phyloP scores from a whole-genome alignment of 92 coral and sea anemone species.

The Porites cylindrica region DNA sequence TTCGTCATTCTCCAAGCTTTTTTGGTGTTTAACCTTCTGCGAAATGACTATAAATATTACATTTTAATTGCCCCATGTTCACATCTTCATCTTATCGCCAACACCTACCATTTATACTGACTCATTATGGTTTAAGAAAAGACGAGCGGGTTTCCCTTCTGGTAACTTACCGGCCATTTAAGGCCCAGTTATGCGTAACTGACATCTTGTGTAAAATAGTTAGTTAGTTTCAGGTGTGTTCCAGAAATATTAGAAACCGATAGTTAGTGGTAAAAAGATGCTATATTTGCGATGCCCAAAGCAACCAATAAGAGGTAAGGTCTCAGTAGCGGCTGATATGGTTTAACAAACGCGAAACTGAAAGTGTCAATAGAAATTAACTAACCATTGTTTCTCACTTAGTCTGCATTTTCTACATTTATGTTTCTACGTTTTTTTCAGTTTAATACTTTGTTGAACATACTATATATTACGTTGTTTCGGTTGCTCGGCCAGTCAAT shows the following conservation, averaged over 20 bases:
- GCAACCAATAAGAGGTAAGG: neutral
- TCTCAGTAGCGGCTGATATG: neutral
- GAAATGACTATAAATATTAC: no score
- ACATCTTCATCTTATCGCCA: no score
- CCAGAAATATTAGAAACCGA: neutral
- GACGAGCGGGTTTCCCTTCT: no score
- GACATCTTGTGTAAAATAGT: no score
- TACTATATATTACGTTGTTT: neutral
- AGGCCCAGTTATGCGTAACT: no score
- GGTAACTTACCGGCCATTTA: no score
- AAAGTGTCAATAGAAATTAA: neutral
- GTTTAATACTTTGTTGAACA: neutral
- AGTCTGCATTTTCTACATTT: conserved; percentile 1
- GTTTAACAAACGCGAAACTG: neutral
- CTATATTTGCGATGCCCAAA: neutral
- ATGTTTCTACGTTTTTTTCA: neutral
- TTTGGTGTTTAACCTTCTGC: no score
- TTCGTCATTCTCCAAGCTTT: no score
- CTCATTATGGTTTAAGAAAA: no score
- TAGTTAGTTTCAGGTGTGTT: neutral
- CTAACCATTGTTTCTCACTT: neutral
- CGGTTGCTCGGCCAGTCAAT: neutral
- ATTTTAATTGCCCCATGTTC: no score
- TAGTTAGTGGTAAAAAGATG: neutral
- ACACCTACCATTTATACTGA: no score